Percentiles rank a stretch among this genome's conserved stretches.
These are phyloP conservation scores for Escarpia spicata DNA, from an alignment of 2,888 invertebrate species.

Conservation along the genomic window DNA sequence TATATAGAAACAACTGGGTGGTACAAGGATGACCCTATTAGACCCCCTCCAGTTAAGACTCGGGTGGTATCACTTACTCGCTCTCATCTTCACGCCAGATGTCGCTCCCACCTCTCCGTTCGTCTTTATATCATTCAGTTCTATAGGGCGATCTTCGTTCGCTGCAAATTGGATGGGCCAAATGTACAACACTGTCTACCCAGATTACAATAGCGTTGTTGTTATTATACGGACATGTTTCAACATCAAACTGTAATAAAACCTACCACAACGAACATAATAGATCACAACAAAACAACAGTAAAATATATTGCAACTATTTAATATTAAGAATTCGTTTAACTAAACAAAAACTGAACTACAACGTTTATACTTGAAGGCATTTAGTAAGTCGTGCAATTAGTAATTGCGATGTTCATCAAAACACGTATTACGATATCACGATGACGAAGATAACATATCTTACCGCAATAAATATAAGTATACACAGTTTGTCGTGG, in stretches of 20 bases:
- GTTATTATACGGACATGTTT: background rate
- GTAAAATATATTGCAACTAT: background rate
- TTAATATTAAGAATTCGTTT: background rate
- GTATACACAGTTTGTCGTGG: background rate
- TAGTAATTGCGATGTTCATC: too few species aligned
- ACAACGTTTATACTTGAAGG: background rate
- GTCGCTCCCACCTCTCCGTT: background rate
- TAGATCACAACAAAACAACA: background rate
- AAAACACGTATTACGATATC: background rate
- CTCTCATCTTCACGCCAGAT: background rate
- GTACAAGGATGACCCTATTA: background rate
- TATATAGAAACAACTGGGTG: too few species aligned
- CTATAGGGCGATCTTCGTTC: background rate
- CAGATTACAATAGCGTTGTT: background rate
- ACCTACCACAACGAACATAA: too few species aligned
- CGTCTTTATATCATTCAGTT: background rate
- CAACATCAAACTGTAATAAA: background rate
- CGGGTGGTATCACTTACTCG: background rate
- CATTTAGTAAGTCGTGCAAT: background rate
- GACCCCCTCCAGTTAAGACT: background rate
- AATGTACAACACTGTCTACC: too few species aligned
- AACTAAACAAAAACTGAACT: background rate
- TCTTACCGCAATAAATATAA: background rate
- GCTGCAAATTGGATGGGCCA: background rate
- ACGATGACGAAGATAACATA: background rate